Base-by-base conservation (phyloP, 2,888 invertebrate genomes). In the Chrysina gloriosa region DNA sequence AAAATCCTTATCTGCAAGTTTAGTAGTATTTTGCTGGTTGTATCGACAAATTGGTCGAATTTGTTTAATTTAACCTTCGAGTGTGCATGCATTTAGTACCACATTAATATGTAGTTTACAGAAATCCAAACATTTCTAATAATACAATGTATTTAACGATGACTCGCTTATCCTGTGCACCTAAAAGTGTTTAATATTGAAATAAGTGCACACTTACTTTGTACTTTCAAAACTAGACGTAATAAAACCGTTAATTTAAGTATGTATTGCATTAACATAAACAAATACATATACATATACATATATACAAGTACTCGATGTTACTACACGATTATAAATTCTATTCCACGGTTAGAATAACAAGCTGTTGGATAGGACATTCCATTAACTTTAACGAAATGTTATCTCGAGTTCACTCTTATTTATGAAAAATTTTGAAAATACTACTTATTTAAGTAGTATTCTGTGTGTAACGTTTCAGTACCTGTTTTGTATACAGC, bases 201-300 rank as follows among this genome's bases (percentile, higher is more conserved):
- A 47, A 21, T 47, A 47, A 47, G 19, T 21, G 47, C 47, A 21
- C 47, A 47, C 47, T 47, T 47, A 19, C 47, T 47, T 21, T 23
- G 25, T 47, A n/a, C 23, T 23, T 19, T 21, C 9, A 23, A 47
- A 47, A 2, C 21, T 23, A 9, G 23, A 23, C n/a, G n/a, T 21
- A 54, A 54, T 36, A 54, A 34, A 52, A 54, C 21, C 25, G 19
- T 34, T 16, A 36, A 7, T 54, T 52, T 52, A 52, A 29, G 3
- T 21, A n/a, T n/a, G n/a, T n/a, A 31, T 54, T 31, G 14, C 19
- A 52, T 31, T 52, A 31, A 34, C 29, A 29, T 52, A 54, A 19
- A 7, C 34, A 34, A 31, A 2, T 54, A n/a, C 21, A 54, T 31
- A 16, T 19, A 54, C 34, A 9, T 1, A 23, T 4, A 21, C n/a